phyloP scores from a whole-genome alignment of 2,888 invertebrate species.

The Cylloceria caligata region DNA sequence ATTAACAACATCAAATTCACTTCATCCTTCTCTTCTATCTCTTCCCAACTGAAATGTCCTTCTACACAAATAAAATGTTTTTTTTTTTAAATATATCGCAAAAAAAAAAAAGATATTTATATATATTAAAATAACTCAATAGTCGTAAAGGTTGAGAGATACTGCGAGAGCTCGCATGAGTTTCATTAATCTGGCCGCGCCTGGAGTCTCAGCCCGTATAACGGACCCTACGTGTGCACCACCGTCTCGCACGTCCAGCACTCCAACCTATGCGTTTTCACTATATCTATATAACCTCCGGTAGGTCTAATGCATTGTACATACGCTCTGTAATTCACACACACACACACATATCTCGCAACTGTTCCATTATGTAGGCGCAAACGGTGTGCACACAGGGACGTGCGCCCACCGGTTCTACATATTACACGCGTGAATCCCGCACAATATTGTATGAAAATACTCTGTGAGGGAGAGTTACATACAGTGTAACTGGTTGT shows the following conservation, averaged over 20 bases:
- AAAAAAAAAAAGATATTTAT: background rate
- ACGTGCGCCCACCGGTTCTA: slow-evolving; percentile 10
- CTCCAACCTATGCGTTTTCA: slow-evolving; percentile 51
- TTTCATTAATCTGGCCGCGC: slow-evolving; percentile 82
- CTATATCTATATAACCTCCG: slow-evolving; percentile 36
- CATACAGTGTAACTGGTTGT: background rate
- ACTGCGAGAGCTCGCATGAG: slow-evolving; percentile 74
- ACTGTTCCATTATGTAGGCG: slow-evolving; percentile 35
- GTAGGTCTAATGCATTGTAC: slow-evolving; percentile 28
- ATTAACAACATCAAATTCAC: too few species aligned
- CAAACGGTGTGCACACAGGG: slow-evolving; percentile 20
- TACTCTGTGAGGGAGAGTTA: slow-evolving; percentile 20
- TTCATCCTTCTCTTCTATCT: too few species aligned
- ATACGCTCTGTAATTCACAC: slow-evolving; percentile 42
- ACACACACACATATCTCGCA: slow-evolving; percentile 51
- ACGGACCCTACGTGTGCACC: slow-evolving; percentile 61
- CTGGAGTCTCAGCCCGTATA: slow-evolving; percentile 74
- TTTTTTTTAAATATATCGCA: background rate
- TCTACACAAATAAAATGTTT: too few species aligned
- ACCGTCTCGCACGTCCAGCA: slow-evolving; percentile 41
- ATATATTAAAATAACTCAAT: background rate
- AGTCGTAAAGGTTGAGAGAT: slow-evolving; percentile 70
- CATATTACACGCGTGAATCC: slow-evolving; percentile 49
- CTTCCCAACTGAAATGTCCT: too few species aligned
- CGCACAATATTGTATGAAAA: slow-evolving; percentile 58